Evolutionary conservation across 2,113 vertebrate genomes (phyloP), one percentile per base, ranked within the genome.

Genomic region (Ciconia boyciana): DNA sequence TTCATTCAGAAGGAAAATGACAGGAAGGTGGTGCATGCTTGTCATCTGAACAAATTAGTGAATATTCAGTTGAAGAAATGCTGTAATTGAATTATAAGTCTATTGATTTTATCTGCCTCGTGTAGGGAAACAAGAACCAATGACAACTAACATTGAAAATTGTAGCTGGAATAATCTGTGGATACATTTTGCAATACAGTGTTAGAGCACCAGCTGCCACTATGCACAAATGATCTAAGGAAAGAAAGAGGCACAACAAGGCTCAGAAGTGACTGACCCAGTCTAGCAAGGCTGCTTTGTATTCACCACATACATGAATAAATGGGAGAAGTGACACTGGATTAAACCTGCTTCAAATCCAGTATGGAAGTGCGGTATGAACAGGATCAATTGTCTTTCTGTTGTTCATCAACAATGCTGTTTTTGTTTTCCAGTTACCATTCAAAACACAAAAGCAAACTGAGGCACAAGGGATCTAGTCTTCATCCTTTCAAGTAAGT

Each of bases 401-500:
- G 9, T 49, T 82, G 55, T 57, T 93, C 70, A 83, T 29, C 55
- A 36, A 26, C 62, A 49, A 29, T 57, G 36, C 29, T 84, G 26
- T 2, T 71, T 91, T 61, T 96, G 60, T 96, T 76, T 95, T 98
- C 18, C 97, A 99, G 99, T 95, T 98, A 98, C 78, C 96, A 98
- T 82, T 83, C 97, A 51, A 98, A 98, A 84, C 98, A 98, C 83
- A 99, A 99, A 95, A 98, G 98, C 65, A 97, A 97, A 41, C 98
- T 99, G 91, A 98, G 97, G 97, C 98, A 99, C 62, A 98, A 98
- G 68, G 97, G 97, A 68, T 97, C 98, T 39, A 90, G 96, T 72
- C 96, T 98, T 64, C 98, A 99, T 88, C 98, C 99, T 74, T 98
- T 98, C 94, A 99, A 98, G 99, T 99, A 98, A 98, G 98, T 91